Conservation (phyloP, 2,113 vertebrate genomes). For the Furnarius figulus region DNA sequence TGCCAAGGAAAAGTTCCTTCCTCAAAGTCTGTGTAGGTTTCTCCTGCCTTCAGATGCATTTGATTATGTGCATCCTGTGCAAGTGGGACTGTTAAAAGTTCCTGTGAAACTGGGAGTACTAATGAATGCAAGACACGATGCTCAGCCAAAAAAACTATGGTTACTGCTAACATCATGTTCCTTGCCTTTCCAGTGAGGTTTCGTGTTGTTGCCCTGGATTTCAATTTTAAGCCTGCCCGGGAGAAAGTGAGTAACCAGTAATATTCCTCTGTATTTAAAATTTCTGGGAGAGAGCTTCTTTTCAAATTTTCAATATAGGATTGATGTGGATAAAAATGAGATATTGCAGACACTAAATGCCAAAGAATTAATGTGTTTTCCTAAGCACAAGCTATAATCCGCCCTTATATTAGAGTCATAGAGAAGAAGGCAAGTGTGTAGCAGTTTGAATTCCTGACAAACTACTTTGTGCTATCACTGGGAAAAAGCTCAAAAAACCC, state of each 20-base stretch:
- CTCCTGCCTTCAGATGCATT: neutral
- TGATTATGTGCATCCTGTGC: neutral
- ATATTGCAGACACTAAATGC: neutral
- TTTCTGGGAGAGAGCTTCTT: neutral
- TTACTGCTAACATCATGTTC: neutral
- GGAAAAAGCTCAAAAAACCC: neutral
- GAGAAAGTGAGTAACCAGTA: slow-evolving; percentile 45
- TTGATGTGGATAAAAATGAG: neutral
- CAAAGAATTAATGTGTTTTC: neutral
- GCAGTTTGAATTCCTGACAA: neutral
- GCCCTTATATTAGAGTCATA: neutral
- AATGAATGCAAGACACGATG: neutral
- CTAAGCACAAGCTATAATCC: neutral
- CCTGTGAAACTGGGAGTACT: neutral
- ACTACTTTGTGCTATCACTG: accelerated
- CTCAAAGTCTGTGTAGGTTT: neutral
- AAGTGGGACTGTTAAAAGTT: neutral
- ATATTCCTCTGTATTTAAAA: neutral
- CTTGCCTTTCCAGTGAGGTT: slow-evolving; percentile 59
- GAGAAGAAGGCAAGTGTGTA: neutral
- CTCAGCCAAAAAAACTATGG: neutral
- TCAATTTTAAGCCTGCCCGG: slow-evolving; percentile 40
- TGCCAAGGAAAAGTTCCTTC: neutral
- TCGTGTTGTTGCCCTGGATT: slow-evolving; percentile 57
- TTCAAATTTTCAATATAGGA: neutral